Base-by-base conservation (phyloP, 2,113 vertebrate species). In the Psettodes erumei region DNA sequence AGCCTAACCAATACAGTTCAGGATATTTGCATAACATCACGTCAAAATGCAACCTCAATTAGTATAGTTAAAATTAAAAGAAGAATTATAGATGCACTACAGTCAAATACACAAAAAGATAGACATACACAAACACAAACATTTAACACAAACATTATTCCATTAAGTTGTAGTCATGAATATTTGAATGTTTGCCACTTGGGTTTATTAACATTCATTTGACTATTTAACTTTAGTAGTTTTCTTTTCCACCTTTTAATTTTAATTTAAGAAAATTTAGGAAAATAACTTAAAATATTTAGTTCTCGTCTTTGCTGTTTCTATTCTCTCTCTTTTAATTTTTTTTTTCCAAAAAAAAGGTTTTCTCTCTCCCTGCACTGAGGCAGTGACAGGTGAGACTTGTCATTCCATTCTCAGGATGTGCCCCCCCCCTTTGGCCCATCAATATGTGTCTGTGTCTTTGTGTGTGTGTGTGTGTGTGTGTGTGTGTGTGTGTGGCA, bases 351-450 rank as follows among this genome's bases (percentile, higher is more conserved):
- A n/a, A n/a, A n/a, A n/a, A n/a, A n/a, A n/a, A 37, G 10, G 11
- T 59, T 35, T 54, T 53, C 25, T 45, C n/a, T 47, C 9, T 23
- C 15, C 53, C 30, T n/a, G 48, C 58, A 8, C 8, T 9, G 15
- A 28, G n/a, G 66, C 33, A 59, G 38, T 40, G 32, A 58, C 42
- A 80, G 70, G 53, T 72, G 30, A 74, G 63, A 75, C 61, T 58
- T 71, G 45, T 30, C 67, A 65, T 58, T 79, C 50, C 59, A 38
- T 62, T 50, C 38, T 71, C 37, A 32, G 72, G 75, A 81, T 81
- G 42, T 78, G 55, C 81, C 59, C 72, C 82, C 70, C 60, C 70
- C 60, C 79, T 82, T 87, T 84, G 74, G 56, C 61, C 80, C 56
- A 86, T 84, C 75, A 80, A 69, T 86, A 61, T 43, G 10, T n/a